Percentiles rank a stretch among this genome's conserved stretches.
phyloP scores from a whole-genome alignment of 2,113 vertebrate species.

The Lonchura striata region DNA sequence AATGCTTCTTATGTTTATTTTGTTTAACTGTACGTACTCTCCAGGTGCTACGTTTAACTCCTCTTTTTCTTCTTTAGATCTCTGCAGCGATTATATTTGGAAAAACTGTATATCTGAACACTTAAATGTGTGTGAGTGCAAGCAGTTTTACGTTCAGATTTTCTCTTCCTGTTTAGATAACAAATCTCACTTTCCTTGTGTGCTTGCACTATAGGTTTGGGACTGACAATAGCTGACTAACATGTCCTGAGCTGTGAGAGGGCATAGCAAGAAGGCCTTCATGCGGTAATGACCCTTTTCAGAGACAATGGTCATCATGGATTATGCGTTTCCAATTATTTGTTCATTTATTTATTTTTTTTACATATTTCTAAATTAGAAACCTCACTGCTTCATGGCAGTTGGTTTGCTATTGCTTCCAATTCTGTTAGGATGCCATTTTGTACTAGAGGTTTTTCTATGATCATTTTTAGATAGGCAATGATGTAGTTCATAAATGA shows the following conservation, averaged over 20 bases:
- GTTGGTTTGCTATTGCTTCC: constrained; percentile 86
- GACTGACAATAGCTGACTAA: constrained; percentile 90
- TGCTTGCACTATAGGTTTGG: constrained; percentile 90
- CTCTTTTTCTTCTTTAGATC: constrained; percentile 99
- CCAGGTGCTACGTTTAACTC: constrained; percentile 82
- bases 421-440: constrained; percentile 78
- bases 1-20: constrained; percentile 69
- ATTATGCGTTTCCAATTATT: constrained; percentile 85
- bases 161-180: constrained; percentile 87
- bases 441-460: constrained; percentile 70
- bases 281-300: constrained; percentile 86
- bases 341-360: constrained; percentile 86
- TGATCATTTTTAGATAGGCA: constrained; percentile 69
- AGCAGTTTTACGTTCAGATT: constrained; percentile 94
- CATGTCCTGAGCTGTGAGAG: constrained; percentile 88
- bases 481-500: constrained; percentile 61
- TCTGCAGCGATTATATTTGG: constrained; percentile 98
- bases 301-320: constrained; percentile 86
- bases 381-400: constrained; percentile 86
- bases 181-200: constrained; percentile 87
- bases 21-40: constrained; percentile 72
- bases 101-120: constrained; percentile 97
- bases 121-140: constrained; percentile 99
- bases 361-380: constrained; percentile 81
- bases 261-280: constrained; percentile 84